phyloP scores from a whole-genome alignment of 2,888 invertebrate genomes.

The Drosophila testacea region DNA sequence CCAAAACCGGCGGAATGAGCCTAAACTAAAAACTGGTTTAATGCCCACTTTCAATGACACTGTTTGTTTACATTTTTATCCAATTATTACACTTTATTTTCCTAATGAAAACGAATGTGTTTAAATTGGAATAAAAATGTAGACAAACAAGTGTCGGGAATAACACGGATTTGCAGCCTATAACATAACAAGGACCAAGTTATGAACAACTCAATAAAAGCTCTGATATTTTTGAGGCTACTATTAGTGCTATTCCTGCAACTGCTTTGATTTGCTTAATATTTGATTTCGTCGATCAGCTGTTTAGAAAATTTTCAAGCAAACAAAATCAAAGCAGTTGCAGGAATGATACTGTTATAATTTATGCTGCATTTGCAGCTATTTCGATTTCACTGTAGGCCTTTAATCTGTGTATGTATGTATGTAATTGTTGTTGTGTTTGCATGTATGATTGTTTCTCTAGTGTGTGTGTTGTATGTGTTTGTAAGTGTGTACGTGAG shows the following conservation, averaged over 20 bases:
- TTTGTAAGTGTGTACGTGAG: conserved; percentile 11
- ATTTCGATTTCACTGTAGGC: conserved; percentile 44
- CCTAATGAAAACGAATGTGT: too few species aligned
- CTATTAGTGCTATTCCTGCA: too few species aligned
- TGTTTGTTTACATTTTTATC: too few species aligned
- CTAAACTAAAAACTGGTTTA: neutral
- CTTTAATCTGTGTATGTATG: conserved; percentile 1
- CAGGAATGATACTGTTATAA: neutral
- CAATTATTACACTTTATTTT: too few species aligned
- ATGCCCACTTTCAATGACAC: too few species aligned
- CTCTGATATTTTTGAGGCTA: neutral
- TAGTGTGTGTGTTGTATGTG: conserved; percentile 1
- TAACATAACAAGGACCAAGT: neutral
- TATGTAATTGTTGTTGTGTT: conserved; percentile 6
- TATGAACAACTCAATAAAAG: conserved; percentile 3
- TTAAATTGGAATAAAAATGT: too few species aligned
- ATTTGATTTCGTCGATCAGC: too few species aligned
- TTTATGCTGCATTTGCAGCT: conserved; percentile 8
- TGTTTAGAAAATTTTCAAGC: too few species aligned
- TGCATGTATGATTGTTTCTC: too few species aligned
- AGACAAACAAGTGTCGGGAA: too few species aligned
- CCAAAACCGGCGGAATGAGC: neutral
- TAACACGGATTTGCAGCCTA: neutral
- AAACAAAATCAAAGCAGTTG: too few species aligned
- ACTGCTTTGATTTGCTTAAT: too few species aligned